phyloP scores from a whole-genome alignment of 2,113 vertebrate species.

The Ceyx cyanopectus region DNA sequence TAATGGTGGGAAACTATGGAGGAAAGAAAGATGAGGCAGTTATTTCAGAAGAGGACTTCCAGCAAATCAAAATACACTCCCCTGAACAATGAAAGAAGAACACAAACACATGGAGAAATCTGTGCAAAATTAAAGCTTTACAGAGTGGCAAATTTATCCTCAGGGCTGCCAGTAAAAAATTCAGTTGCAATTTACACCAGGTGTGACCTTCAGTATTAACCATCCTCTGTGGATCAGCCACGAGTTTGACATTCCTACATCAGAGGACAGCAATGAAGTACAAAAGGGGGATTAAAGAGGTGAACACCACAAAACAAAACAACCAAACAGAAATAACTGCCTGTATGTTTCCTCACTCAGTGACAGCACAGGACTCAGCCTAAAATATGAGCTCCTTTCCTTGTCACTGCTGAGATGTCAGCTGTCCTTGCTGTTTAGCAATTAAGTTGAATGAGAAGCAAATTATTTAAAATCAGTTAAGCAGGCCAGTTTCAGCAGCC shows the following conservation, averaged over 20 bases:
- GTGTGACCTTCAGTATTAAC: background rate
- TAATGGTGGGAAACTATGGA: background rate
- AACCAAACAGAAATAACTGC: background rate
- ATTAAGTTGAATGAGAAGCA: background rate
- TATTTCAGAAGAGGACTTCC: background rate
- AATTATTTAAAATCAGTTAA: background rate
- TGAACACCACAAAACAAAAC: background rate
- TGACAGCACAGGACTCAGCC: background rate
- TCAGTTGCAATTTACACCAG: background rate
- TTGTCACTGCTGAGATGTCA: background rate
- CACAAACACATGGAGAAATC: background rate
- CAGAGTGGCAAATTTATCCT: background rate
- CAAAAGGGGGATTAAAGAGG: background rate
- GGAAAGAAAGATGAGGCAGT: background rate
- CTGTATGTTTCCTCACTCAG: background rate
- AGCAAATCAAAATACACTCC: background rate
- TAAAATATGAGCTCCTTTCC: background rate
- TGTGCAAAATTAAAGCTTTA: background rate
- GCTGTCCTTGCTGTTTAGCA: background rate
- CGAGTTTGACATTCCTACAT: accelerated
- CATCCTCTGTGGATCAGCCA: background rate
- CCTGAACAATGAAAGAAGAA: background rate
- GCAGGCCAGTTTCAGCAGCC: background rate
- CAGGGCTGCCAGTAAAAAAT: background rate
- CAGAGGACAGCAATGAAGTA: background rate